These are phyloP conservation scores for Xestia c-nigrum DNA, from an alignment of 2,888 invertebrate species.

Conservation along the genomic window DNA sequence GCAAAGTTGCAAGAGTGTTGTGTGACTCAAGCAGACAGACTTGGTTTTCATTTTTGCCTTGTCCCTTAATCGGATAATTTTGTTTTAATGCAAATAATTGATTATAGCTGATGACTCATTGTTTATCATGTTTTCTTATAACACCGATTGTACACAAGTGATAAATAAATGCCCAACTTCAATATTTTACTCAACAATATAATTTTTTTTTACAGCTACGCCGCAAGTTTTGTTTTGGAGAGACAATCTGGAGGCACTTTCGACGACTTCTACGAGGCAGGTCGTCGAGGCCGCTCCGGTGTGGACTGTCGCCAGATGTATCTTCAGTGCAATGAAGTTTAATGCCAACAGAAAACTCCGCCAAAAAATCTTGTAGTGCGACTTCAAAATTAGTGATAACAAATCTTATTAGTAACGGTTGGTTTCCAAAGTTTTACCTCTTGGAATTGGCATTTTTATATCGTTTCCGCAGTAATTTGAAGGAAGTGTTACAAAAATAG, in stretches of 20 bases:
- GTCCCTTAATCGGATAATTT: no score
- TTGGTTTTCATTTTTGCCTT: background rate
- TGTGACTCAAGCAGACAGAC: background rate
- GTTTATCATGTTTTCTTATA: background rate
- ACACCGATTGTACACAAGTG: background rate
- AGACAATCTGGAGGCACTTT: slow-evolving; percentile 94
- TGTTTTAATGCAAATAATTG: background rate
- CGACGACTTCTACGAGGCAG: slow-evolving; percentile 96
- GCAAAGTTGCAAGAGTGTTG: background rate
- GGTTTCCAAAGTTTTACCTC: slow-evolving; percentile 59
- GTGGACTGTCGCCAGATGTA: slow-evolving; percentile 96
- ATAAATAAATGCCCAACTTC: background rate
- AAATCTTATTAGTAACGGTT: slow-evolving; percentile 63
- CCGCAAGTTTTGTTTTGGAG: slow-evolving; percentile 96
- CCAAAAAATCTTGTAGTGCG: slow-evolving; percentile 67
- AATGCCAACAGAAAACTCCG: slow-evolving; percentile 76
- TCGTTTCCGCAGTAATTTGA: slow-evolving; percentile 37
- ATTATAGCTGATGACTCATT: background rate
- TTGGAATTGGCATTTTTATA: slow-evolving; percentile 51
- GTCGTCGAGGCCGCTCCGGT: slow-evolving; percentile 95
- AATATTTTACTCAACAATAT: background rate
- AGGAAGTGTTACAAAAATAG: slow-evolving; percentile 54
- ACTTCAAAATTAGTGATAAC: slow-evolving; percentile 69
- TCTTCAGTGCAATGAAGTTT: slow-evolving; percentile 97
- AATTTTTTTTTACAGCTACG: slow-evolving; percentile 91